Base-by-base conservation (phyloP, 2,888 invertebrate species). In the Chrysotoxum bicinctum region DNA sequence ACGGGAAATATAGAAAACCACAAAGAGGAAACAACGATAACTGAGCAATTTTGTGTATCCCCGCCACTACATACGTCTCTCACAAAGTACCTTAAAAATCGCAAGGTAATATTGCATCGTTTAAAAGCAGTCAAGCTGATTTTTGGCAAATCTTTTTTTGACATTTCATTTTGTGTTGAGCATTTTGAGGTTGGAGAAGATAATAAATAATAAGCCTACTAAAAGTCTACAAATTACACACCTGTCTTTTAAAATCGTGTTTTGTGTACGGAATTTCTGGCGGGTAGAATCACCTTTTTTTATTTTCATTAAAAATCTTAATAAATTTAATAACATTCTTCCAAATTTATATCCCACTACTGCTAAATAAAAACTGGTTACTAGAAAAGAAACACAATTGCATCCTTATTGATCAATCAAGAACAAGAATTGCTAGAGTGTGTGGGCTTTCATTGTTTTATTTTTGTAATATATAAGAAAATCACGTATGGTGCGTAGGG, bases 361-460 rank as follows among this genome's bases (percentile, higher is more conserved):
- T 43, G 43, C 43, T 43, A 4, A 21, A 32, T 14, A 35, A 12
- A 16, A 45, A 19, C 26, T 6, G 12, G 14, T 40, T 23, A 40
- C 1, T 21, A 5, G 5, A 70, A 54, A 60, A 9, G 5, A 70
- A 54, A 60, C 10, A 52, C n/a, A 37, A 10, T 35, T 19, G 23
- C 9, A 23, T 30, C n/a, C 9, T 48, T 30, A 2, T 9, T 9
- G 45, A 56, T 19, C 37, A 66, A 74, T 16, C 60, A 48, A 56
- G 54, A 21, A 14, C n/a, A 26, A 48, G 68, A 54, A 30, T 54
- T 73, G 66, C 30, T 50, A 26, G 48, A 45, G 32, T 66, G 77
- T 66, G 81, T 79, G 83, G 78, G 78, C 8, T 56, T 69, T 75
- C 78, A 83, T 83, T 83, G 74, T 78, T 75, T 69, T 70, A 79